These are phyloP conservation scores for Lepidocyrtinus sp. DNA, from an alignment of 2,888 invertebrate genomes.

Conservation along the genomic window DNA sequence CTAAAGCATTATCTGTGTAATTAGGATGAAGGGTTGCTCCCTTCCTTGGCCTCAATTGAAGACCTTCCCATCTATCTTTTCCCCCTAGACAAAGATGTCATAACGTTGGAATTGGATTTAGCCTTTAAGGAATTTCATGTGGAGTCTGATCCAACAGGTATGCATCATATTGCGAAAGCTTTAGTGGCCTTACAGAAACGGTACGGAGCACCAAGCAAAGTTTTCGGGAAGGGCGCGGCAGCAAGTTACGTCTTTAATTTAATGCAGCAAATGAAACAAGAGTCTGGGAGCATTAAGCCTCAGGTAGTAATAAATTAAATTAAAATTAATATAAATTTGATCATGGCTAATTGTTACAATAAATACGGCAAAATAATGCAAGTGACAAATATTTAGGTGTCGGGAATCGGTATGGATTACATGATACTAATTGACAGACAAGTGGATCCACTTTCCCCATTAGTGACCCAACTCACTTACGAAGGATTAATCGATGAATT, in stretches of 20 bases:
- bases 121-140: constrained; percentile 88
- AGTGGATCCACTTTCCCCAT: constrained; percentile 91
- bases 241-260: constrained; percentile 93
- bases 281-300: constrained; percentile 75
- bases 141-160: constrained; percentile 90
- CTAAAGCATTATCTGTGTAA: no score
- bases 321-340: no score
- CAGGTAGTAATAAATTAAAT: no score
- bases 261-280: constrained; percentile 82
- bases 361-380: neutral
- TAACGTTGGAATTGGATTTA: constrained; percentile 90
- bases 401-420: constrained; percentile 84
- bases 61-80: constrained; percentile 91
- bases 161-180: constrained; percentile 91
- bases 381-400: constrained; percentile 48
- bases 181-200: constrained; percentile 87
- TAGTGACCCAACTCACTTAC: constrained; percentile 96
- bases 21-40: constrained; percentile 85
- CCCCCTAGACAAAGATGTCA: constrained; percentile 91
- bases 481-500: constrained; percentile 98
- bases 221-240: constrained; percentile 91
- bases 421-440: constrained; percentile 91
- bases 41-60: constrained; percentile 83
- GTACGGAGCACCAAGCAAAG: constrained; percentile 90
- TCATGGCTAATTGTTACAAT: no score